Base-by-base conservation (phyloP, 2,888 invertebrate genomes). In the Eucera pruinosa region DNA sequence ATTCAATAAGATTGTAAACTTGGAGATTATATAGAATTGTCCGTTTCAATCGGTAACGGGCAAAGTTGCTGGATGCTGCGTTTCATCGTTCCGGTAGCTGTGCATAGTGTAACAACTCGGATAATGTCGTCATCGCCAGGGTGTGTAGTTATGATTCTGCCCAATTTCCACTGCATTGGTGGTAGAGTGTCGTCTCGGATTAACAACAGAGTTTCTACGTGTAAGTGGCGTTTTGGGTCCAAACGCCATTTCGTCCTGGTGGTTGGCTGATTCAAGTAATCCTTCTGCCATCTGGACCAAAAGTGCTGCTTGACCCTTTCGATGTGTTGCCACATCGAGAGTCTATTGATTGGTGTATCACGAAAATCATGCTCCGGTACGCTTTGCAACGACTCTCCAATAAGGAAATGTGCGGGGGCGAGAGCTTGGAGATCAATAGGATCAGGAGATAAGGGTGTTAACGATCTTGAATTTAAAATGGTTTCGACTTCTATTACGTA, bases 241-340 rank as follows among this genome's bases (percentile, higher is more conserved):
- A 2, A 15, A 23, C 11, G 23, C 55, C 55, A 55, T 39, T 55
- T 55, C 23, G 0, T 55, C 6, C 55, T 41, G 4, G 7, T 39
- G 0, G 5, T 39, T 2, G 43, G 18, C 1, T 58, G 27, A 5
- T 58, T 9, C 9, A 58, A n/a, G 11, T 45, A 43, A 18, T 58
- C 58, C 6, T 43, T 41, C n/a, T 58, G 58, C 43, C 58, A 58
- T n/a, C 45, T 43, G 2, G 27, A 18, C 58, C 58, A 58, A 25
- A 57, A 41, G 41, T 57, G 57, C 7, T 57, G 57, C 2, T 13
- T 6, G 25, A 48, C 4, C 20, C n/a, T n/a, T n/a, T n/a, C n/a
- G n/a, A n/a, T n/a, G n/a, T n/a, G n/a, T n/a, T n/a, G n/a, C n/a
- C n/a, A n/a, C n/a, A n/a, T n/a, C n/a, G n/a, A n/a, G n/a, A n/a